phyloP scores from a whole-genome alignment of 1,140 invertebrate genomes.

The Zaprionus camerounensis region DNA sequence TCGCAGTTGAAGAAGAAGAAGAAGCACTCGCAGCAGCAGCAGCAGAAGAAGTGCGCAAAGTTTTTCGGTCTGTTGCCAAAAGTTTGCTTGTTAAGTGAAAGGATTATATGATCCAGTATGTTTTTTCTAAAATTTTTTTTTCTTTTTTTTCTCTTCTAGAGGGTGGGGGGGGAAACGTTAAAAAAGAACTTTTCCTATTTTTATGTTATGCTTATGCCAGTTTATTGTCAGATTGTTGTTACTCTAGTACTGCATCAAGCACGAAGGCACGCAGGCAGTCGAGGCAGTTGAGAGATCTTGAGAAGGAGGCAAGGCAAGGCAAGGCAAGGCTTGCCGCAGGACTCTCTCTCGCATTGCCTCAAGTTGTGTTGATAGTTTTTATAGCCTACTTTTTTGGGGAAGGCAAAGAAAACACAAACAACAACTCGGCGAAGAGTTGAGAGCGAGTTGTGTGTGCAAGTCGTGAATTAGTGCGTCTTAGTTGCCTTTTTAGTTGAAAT shows the following conservation, averaged over 20 bases:
- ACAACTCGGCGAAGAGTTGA: conserved; percentile 17
- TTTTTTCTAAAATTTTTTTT: conserved; percentile 31
- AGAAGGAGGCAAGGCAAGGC: conserved; percentile 2
- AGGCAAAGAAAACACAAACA: conserved; percentile 24
- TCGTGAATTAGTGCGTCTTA: conserved; percentile 75
- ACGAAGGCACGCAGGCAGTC: conserved; percentile 3
- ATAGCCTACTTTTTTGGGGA: conserved; percentile 73
- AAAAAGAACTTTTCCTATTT: conserved; percentile 77
- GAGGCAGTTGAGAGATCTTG: conserved; percentile 52
- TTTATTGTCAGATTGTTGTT: conserved; percentile 59
- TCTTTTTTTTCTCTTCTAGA: conserved; percentile 7
- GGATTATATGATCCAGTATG: conserved; percentile 78
- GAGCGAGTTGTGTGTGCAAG: conserved; percentile 31
- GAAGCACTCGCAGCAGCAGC: conserved; percentile 1
- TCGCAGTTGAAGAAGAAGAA: conserved; percentile 55
- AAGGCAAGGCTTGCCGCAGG: conserved; percentile 23
- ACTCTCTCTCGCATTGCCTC: conserved; percentile 54
- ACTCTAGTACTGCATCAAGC: conserved; percentile 41
- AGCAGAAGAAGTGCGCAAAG: conserved; percentile 53
- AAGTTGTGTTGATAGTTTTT: conserved; percentile 80
- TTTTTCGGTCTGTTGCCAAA: conserved; percentile 75
- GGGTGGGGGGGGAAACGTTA: conserved; percentile 51
- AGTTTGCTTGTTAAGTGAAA: conserved; percentile 83
- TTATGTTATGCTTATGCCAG: conserved; percentile 72
- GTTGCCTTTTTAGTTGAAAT: conserved; percentile 34